Evolutionary conservation across 2,888 invertebrate genomes (phyloP), one percentile per base, ranked within the genome.

Genomic region (Spodoptera picta): DNA sequence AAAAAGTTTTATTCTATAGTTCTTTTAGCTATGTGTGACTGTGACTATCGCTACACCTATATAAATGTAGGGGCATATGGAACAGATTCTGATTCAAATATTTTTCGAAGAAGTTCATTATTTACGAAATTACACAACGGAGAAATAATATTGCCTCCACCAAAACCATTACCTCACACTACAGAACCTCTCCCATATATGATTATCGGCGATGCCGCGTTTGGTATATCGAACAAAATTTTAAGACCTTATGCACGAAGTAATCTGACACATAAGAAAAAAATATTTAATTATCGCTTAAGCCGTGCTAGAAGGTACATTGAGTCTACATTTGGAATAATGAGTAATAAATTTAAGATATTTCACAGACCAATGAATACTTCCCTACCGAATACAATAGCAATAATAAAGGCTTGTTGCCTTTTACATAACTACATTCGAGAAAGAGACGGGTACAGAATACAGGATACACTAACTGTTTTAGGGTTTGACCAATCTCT

Each of bases 261-360:
- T 10, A 46, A 46, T 23, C 23, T 46, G 46, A 46, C 46, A 23
- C 10, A 50, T 19, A 50, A 50, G 36, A 50, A 50, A 36, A 50
- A 50, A 36, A 50, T 50, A 36, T 50, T 36, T 19, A 46, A 46
- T n/a, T 51, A 51, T n/a, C 11, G 51, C 12, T 27, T 51, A 11
- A 51, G 51, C 23, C 51, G 51, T 41, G 48, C 48, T 12, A 31
- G 48, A 23, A 11, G 48, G 10, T 49, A 49, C 10, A 49, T 52
- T 12, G 52, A 52, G 24, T 52, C 52, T 11, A 52, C 52, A 24
- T 52, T 52, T 31, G 52, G 52, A n/a, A 52, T 52, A 24, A 52
- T 52, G 52, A 14, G 14, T 12, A 52, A 52, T 24, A 50, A 50
- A 50, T 50, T 50, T 24, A 50, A 14, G 14, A 36, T 50, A 50